Evolutionary conservation across 2,888 invertebrate genomes (phyloP).

Genomic region (Ephialtes manifestator): DNA sequence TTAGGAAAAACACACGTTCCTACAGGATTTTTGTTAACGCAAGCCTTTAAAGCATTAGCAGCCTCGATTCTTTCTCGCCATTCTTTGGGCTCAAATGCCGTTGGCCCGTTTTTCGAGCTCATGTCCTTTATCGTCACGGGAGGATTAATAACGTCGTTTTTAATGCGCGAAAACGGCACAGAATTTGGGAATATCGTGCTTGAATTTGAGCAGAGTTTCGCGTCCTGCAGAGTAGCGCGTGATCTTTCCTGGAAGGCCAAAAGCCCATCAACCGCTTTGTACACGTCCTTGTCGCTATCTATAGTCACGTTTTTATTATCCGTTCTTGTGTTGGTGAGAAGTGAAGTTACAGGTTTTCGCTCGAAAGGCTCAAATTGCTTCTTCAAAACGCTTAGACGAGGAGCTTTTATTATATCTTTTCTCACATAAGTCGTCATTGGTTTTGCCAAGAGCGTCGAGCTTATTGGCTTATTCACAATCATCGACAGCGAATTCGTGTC

Average conservation of each 20-base stretch:
- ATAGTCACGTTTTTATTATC: background rate
- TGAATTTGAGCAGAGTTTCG: constrained; percentile 63
- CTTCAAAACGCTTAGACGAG: constrained; percentile 76
- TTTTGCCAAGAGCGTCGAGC: constrained; percentile 67
- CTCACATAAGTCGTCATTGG: constrained; percentile 69
- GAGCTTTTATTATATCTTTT: constrained; percentile 77
- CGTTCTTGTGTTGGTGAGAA: background rate
- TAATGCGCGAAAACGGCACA: constrained; percentile 13
- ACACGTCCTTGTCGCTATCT: constrained; percentile 71
- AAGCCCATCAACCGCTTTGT: constrained; percentile 71
- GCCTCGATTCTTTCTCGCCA: constrained; percentile 51
- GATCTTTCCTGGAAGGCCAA: constrained; percentile 73
- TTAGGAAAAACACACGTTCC: constrained; percentile 37
- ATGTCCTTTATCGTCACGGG: constrained; percentile 35
- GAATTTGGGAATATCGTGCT: constrained; percentile 21
- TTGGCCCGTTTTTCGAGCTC: background rate
- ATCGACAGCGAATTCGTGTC: constrained; percentile 54
- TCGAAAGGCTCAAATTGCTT: constrained; percentile 41
- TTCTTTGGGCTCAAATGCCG: constrained; percentile 31
- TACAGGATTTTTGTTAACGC: background rate
- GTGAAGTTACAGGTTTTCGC: background rate
- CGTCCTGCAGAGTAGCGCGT: constrained; percentile 67
- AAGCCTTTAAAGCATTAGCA: background rate
- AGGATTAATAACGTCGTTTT: constrained; percentile 12
- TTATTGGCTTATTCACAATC: constrained; percentile 67